These are phyloP conservation scores for Sesia apiformis DNA, from an alignment of 2,888 invertebrate species.

Conservation along the genomic window DNA sequence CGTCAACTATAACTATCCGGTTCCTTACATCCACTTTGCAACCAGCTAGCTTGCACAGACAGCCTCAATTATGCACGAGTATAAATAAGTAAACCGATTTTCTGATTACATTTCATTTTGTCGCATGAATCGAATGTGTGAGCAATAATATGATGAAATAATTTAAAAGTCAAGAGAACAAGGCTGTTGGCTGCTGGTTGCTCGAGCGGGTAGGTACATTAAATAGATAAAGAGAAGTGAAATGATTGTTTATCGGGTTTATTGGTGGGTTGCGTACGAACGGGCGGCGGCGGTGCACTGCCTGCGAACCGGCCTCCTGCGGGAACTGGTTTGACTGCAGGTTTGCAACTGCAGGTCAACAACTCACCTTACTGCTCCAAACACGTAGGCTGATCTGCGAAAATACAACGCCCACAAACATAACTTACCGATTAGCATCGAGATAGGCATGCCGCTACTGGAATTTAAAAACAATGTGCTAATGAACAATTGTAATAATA, in stretches of 20 bases:
- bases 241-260: constrained; percentile 24
- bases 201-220: neutral
- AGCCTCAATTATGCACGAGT: too few species aligned
- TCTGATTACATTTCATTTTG: neutral
- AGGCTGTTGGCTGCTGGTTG: neutral
- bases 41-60: too few species aligned
- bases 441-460: constrained; percentile 11
- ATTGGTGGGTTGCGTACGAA: constrained; percentile 21
- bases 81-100: neutral
- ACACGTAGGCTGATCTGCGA: constrained; percentile 57
- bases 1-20: neutral
- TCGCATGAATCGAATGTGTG: neutral
- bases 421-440: constrained; percentile 42
- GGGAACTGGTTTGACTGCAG: constrained; percentile 57
- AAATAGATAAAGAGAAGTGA: constrained; percentile 10
- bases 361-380: constrained; percentile 54
- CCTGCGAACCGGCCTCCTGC: constrained; percentile 24
- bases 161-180: neutral
- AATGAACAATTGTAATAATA: neutral
- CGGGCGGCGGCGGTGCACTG: constrained; percentile 16
- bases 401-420: constrained; percentile 42
- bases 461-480: neutral
- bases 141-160: neutral
- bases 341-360: constrained; percentile 55
- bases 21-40: neutral